Conservation (phyloP, 2,888 invertebrate genomes). For the Tiliacea aurago region DNA sequence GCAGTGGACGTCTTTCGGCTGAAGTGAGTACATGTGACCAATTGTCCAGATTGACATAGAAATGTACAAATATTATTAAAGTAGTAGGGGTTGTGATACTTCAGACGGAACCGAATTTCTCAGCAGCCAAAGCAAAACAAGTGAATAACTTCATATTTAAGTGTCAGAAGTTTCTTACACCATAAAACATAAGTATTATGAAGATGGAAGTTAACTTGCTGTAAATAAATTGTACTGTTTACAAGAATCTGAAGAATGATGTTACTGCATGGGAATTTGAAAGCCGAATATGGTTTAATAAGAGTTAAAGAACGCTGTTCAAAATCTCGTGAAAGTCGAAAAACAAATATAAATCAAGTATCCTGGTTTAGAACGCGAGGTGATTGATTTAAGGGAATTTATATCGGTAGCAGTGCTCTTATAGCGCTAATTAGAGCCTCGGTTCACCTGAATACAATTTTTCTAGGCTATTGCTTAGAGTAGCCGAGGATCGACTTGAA, state of each 20-base stretch:
- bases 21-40: background rate
- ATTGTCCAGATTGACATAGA: background rate
- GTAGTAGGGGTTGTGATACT: conserved; percentile 37
- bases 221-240: conserved; percentile 28
- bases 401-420: background rate
- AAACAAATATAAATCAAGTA: background rate
- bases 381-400: background rate
- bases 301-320: too few relatives aligned
- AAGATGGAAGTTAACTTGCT: conserved; percentile 23
- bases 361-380: background rate
- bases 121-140: conserved; percentile 51
- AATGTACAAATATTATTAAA: background rate
- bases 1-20: too few relatives aligned
- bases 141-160: conserved; percentile 56
- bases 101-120: conserved; percentile 49
- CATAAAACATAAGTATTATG: conserved; percentile 39
- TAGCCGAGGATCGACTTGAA: background rate
- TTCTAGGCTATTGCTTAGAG: too few relatives aligned
- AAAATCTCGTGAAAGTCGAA: background rate
- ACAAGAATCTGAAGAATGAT: conserved; percentile 12
- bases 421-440: background rate
- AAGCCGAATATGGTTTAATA: background rate
- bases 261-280: conserved; percentile 4
- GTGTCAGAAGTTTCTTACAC: conserved; percentile 46
- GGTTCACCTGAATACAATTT: background rate